Percentiles rank a stretch among this genome's conserved stretches.
Conservation (phyloP, 2,797 vertebrate species). For the Pteronotus mesoamericanus region DNA sequence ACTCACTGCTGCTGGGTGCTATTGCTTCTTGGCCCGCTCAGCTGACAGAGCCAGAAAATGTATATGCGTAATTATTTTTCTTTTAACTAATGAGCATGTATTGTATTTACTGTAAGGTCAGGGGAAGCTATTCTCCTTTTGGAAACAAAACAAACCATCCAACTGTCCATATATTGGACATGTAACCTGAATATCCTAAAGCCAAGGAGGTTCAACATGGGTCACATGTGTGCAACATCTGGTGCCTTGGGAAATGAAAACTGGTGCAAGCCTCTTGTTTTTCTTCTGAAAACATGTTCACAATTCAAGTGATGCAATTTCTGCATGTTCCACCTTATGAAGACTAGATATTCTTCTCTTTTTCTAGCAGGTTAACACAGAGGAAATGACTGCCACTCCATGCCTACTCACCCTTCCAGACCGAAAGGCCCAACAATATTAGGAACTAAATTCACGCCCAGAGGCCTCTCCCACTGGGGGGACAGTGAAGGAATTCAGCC, state of each 20-base stretch:
- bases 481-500: neutral
- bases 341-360: neutral
- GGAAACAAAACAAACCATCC: neutral
- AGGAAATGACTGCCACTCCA: neutral
- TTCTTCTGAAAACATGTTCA: neutral
- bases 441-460: neutral
- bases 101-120: neutral
- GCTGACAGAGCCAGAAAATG: neutral
- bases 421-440: rapidly evolving
- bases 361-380: neutral
- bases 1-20: neutral
- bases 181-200: neutral
- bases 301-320: neutral
- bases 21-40: rapidly evolving
- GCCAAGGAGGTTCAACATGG: neutral
- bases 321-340: neutral
- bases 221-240: rapidly evolving
- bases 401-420: neutral
- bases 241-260: too few species aligned
- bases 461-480: neutral
- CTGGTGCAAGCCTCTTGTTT: too few species aligned
- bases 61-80: rapidly evolving
- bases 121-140: neutral
- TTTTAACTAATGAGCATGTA: neutral
- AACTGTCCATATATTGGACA: neutral